These are phyloP conservation scores for Palythoa heliodiscus DNA, from an alignment of 92 coral and sea anemone species.

Conservation along the genomic window DNA sequence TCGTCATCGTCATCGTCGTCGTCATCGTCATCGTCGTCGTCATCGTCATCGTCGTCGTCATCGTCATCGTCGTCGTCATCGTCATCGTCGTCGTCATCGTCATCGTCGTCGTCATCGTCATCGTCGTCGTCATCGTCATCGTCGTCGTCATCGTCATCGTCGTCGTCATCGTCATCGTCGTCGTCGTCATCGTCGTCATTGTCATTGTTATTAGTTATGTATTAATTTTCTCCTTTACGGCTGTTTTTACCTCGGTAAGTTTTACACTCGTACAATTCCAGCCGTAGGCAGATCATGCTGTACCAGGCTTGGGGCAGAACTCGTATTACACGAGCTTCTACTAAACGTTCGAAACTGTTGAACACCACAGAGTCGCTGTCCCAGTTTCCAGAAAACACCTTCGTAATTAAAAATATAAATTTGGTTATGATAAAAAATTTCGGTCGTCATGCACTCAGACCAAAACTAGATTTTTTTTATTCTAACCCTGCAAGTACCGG, in stretches of 20 bases:
- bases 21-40: too few relatives aligned
- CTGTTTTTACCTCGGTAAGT: conserved; percentile 70
- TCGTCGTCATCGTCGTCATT: too few relatives aligned
- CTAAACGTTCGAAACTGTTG: conserved; percentile 58
- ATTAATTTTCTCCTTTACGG: neutral
- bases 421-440: neutral
- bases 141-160: too few relatives aligned
- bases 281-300: conserved; percentile 82
- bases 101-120: too few relatives aligned
- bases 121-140: too few relatives aligned
- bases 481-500: neutral
- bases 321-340: conserved; percentile 84
- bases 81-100: too few relatives aligned
- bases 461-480: neutral
- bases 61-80: too few relatives aligned
- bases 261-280: conserved; percentile 88
- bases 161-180: too few relatives aligned
- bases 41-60: too few relatives aligned
- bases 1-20: too few relatives aligned
- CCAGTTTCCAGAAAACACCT: conserved; percentile 90
- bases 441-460: neutral
- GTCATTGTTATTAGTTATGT: too few relatives aligned
- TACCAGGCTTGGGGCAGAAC: conserved; percentile 78
- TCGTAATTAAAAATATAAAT: neutral
- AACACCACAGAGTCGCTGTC: conserved; percentile 79